Evolutionary conservation across 2,113 vertebrate genomes (phyloP), one percentile per base, ranked within the genome.

Genomic region (Myrmecophaga tridactyla): DNA sequence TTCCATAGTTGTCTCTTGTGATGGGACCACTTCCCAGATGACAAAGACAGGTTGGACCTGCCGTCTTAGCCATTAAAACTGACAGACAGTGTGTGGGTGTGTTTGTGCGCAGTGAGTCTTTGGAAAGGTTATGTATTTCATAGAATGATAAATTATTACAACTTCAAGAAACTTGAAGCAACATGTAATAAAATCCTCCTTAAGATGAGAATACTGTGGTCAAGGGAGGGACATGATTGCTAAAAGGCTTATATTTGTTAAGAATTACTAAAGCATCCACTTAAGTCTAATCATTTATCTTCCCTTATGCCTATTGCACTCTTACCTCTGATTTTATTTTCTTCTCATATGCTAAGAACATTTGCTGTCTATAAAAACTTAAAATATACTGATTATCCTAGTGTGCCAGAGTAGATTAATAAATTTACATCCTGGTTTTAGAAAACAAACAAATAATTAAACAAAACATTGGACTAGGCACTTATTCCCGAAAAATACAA

Each of bases 131-230:
- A 8, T n/a, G 0, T 25, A 75, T 34, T 95, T 96, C 46, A 90
- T 48, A 81, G 73, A 91, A 95, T 51, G 43, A 70, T 43, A 48
- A 62, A 77, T 86, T 46, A 85, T 25, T 62, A 82, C 11, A 90
- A 83, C 15, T 86, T 95, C 36, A 94, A 89, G 34, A 36, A 92
- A 84, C 62, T 86, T 12, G 41, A 86, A 10, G 15, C 41, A 91
- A 58, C 23, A 7, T 69, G 11, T 46, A 90, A 90, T 95, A 75
- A 51, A 84, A 95, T 84, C 34, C 23, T 84, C 86, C 65, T 91
- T 87, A 94, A 83, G 10, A 76, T 23, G n/a, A 87, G 11, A 34
- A 84, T 31, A 31, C 27, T 56, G 34, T 92, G 67, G 53, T 76
- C 31, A 31, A 27, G 25, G n/a, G 13, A 39, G 10, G 7, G 60